Conservation (phyloP, 2,113 vertebrate genomes). For the Casuarius casuarius region DNA sequence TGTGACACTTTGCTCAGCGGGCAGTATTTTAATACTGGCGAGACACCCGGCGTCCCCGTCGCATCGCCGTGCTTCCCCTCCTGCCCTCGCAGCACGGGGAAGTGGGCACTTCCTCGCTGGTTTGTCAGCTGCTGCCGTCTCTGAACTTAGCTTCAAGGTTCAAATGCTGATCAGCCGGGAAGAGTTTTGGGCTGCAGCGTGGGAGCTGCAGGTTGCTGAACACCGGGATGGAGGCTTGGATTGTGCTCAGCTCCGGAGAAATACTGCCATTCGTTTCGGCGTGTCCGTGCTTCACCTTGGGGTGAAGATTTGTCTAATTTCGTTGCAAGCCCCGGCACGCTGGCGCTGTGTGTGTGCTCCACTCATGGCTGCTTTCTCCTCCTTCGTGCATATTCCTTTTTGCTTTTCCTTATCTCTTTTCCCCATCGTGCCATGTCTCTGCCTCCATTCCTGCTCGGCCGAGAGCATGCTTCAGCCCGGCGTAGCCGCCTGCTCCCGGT, state of each 20-base stretch:
- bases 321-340: background rate
- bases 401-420: background rate
- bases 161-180: accelerated
- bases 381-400: no score
- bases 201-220: background rate
- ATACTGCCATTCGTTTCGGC: background rate
- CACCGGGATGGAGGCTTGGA: background rate
- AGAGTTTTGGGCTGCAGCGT: background rate
- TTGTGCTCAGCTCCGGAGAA: background rate
- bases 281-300: background rate
- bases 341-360: background rate
- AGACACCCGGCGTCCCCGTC: background rate
- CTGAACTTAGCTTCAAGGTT: background rate
- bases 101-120: accelerated
- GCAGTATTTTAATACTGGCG: accelerated
- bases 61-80: background rate
- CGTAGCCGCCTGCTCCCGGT: background rate
- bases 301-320: background rate
- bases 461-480: background rate
- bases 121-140: background rate
- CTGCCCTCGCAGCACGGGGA: accelerated
- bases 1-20: background rate
- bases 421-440: background rate
- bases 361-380: background rate
- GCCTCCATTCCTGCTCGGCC: accelerated